Conservation (phyloP, 2,888 invertebrate genomes). For the Heliconius ismenius region DNA sequence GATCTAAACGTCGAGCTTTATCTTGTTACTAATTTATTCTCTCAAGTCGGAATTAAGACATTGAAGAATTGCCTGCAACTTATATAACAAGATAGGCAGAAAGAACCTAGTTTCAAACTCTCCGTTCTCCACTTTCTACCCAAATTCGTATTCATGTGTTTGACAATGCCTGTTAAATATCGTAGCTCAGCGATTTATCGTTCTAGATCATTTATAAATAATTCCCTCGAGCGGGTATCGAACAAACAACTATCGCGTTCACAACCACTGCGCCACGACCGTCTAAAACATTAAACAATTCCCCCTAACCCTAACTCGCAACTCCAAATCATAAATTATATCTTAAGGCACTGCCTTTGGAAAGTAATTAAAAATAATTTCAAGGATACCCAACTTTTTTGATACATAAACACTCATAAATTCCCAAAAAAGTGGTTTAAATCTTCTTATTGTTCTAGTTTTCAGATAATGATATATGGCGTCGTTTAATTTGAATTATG, state of each 20-base stretch:
- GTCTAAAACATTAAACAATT: conserved; percentile 4
- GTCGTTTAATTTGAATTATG: conserved; percentile 45
- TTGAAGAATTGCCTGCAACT: background rate
- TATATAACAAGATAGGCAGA: background rate
- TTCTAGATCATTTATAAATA: background rate
- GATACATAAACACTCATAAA: conserved; percentile 43
- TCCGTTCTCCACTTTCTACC: background rate
- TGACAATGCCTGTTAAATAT: background rate
- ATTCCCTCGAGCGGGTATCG: background rate
- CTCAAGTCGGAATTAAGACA: no score
- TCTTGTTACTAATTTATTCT: background rate
- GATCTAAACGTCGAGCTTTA: background rate
- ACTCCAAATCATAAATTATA: conserved; percentile 25
- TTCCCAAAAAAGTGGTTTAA: conserved; percentile 58
- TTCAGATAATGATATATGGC: conserved; percentile 41
- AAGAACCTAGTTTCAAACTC: background rate
- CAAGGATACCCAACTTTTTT: conserved; percentile 36
- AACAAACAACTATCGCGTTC: background rate
- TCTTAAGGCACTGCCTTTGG: conserved; percentile 34
- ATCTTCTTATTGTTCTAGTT: conserved; percentile 57
- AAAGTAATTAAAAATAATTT: conserved; percentile 42
- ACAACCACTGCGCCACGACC: background rate
- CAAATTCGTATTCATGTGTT: background rate
- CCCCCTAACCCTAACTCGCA: conserved; percentile 22
- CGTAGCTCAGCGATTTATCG: background rate